Evolutionary conservation across 2,888 invertebrate genomes (phyloP).

Genomic region (Cactoblastis cactorum): DNA sequence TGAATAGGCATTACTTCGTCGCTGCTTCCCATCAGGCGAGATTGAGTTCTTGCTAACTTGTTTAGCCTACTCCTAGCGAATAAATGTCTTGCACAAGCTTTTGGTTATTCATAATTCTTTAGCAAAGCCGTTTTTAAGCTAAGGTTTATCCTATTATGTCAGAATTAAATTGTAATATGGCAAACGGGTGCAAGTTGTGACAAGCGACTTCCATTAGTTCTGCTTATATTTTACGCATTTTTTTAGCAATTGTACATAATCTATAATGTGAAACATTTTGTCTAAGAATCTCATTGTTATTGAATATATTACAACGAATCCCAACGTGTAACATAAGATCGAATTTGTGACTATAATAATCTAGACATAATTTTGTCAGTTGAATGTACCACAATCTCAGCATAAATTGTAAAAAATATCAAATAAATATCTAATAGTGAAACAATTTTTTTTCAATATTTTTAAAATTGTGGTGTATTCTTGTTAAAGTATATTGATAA

Average conservation of each 20-base stretch:
- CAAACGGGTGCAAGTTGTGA: too few species aligned
- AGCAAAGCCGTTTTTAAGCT: too few species aligned
- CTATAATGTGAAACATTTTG: background rate
- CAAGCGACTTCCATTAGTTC: background rate
- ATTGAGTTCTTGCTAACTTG: too few species aligned
- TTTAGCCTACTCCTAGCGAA: too few species aligned
- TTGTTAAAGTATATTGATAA: constrained; percentile 2
- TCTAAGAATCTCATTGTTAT: constrained; percentile 27
- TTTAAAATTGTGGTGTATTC: background rate
- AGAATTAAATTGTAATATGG: too few species aligned
- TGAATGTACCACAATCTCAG: background rate
- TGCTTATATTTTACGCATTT: background rate
- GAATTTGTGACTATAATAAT: constrained; percentile 1
- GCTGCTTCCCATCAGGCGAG: too few species aligned
- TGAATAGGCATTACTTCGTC: too few species aligned
- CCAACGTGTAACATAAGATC: constrained; percentile 28
- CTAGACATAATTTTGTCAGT: background rate
- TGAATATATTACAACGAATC: constrained; percentile 31
- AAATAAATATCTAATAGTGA: background rate
- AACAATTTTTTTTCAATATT: background rate
- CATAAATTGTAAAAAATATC: background rate
- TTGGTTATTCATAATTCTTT: too few species aligned
- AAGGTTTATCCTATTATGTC: too few species aligned
- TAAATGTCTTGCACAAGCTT: too few species aligned
- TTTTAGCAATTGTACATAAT: background rate